These are phyloP conservation scores for Aricia agestis DNA, from an alignment of 1,140 invertebrate genomes.

Conservation along the genomic window DNA sequence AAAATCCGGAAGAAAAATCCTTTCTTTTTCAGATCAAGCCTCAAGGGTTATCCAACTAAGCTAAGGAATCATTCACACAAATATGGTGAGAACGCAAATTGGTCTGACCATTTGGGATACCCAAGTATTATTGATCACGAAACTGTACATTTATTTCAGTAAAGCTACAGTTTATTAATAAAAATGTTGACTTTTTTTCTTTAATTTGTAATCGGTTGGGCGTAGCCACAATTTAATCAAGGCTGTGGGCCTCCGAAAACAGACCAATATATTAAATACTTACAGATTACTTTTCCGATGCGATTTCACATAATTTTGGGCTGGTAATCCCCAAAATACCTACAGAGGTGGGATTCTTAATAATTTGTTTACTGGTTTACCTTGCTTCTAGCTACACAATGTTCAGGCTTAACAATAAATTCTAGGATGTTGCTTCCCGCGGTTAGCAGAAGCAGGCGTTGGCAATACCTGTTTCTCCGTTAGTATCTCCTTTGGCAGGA, in stretches of 20 bases:
- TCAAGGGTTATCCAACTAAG: too few relatives aligned
- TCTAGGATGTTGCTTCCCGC: neutral
- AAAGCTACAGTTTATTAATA: neutral
- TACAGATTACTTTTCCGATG: too few relatives aligned
- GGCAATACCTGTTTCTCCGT: neutral
- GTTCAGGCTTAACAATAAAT: neutral
- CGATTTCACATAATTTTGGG: too few relatives aligned
- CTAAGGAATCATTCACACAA: too few relatives aligned
- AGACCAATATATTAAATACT: neutral
- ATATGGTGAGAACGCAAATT: too few relatives aligned
- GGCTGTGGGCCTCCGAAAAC: neutral
- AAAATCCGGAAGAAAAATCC: too few relatives aligned
- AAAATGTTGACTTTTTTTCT: neutral
- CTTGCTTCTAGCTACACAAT: too few relatives aligned
- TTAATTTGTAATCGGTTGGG: neutral
- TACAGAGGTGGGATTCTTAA: too few relatives aligned
- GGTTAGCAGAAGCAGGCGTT: neutral
- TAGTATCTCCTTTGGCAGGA: constrained; percentile 16
- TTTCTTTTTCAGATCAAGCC: too few relatives aligned
- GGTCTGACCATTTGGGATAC: too few relatives aligned
- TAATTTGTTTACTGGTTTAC: too few relatives aligned
- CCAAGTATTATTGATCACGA: neutral
- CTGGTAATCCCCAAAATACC: too few relatives aligned
- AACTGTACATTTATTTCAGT: neutral
- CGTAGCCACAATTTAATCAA: neutral